Evolutionary conservation across 2,888 invertebrate genomes (phyloP), one percentile per base, ranked within the genome.

Genomic region (Achlya flavicornis): DNA sequence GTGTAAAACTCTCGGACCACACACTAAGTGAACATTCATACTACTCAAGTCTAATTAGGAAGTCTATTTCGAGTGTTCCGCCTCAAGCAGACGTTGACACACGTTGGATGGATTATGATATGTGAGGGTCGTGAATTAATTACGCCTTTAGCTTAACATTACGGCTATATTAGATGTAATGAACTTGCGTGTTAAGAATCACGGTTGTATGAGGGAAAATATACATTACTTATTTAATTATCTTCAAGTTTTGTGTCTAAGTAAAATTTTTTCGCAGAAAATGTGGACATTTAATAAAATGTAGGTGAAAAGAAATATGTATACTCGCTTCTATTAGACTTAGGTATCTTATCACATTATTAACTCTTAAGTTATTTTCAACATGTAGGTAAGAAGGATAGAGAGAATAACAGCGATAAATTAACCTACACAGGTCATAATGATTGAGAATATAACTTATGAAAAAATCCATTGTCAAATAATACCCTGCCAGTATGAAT

Each of bases 81-180:
- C 33, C 48, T 65, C 59, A 48, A 66, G 75, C 62, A 41, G 59
- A 75, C 75, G 70, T 76, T 75, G 79, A 77, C 75, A 75, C 64
- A 73, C 67, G 69, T 66, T 61, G 57, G 64, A 59, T 61, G 57
- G 64, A 59, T 70, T 63, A 73, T 75, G 70, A 73, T 73, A 66
- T 74, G 77, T 68, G 73, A 72, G 63, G 63, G n/a, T 53, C 53
- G 64, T 65, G 66, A 69, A 67, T 69, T 58, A 63, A 63, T 68
- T 57, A 69, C 63, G 58, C 66, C 67, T 72, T 43, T 65, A 73
- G 66, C 68, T 69, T 71, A 67, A 67, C 67, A 38, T 59, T 59
- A 59, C 10, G 7, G 38, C 38, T 11, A 16, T 53, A 19, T 53
- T 19, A n/a, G 46, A 2, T 5, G 41, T 41, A 12, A 41, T 12